Conservation (phyloP, 2,113 vertebrate genomes). For the Poecile atricapillus region DNA sequence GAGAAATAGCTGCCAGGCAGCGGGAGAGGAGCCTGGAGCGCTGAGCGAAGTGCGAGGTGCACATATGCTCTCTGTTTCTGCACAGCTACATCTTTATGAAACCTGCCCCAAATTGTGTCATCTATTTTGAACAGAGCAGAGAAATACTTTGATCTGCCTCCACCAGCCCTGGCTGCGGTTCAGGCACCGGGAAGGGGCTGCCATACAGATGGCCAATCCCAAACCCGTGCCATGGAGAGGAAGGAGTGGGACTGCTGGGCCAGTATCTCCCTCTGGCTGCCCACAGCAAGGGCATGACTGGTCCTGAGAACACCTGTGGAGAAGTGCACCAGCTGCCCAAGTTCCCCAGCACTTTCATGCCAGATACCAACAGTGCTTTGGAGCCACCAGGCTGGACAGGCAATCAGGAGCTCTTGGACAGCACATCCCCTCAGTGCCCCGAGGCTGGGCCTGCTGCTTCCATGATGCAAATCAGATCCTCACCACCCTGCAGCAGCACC, state of each 20-base stretch:
- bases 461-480: not conserved
- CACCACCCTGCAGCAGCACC: not conserved
- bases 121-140: conserved; percentile 20
- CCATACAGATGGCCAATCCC: not conserved
- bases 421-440: rapidly evolving
- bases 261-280: rapidly evolving
- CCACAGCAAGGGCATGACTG: rapidly evolving
- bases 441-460: not conserved
- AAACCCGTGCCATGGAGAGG: not conserved
- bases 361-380: rapidly evolving
- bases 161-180: not conserved
- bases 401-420: not conserved
- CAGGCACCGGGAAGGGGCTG: not conserved
- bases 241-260: not conserved
- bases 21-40: conserved; percentile 36
- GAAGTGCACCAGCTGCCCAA: not conserved
- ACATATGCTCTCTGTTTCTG: conserved; percentile 57
- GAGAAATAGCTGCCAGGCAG: conserved; percentile 61
- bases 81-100: not conserved
- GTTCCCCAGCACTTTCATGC: not conserved
- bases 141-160: conserved; percentile 34
- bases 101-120: conserved; percentile 45
- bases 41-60: conserved; percentile 36
- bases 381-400: not conserved
- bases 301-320: not conserved